Evolutionary conservation across 2,888 invertebrate species (phyloP).

Genomic region (Lysandra bellargus): DNA sequence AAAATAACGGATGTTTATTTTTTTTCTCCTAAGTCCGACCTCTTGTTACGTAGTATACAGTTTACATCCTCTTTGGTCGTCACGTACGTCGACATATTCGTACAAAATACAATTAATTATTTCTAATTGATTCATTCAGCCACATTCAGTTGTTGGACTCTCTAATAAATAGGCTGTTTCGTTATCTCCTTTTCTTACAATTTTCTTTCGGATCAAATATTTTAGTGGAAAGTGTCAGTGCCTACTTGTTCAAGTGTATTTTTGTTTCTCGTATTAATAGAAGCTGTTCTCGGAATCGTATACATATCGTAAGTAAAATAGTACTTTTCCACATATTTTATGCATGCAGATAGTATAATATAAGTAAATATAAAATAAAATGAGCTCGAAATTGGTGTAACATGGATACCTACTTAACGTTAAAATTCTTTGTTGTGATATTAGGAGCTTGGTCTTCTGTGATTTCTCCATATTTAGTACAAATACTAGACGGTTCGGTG

Average conservation of each 20-base stretch:
- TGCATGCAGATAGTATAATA: not conserved
- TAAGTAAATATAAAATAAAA: not conserved
- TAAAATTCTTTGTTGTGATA: not conserved
- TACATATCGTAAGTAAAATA: conserved; percentile 36
- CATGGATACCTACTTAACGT: not conserved
- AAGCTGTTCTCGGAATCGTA: conserved; percentile 36
- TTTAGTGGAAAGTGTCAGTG: conserved; percentile 43
- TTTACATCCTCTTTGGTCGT: too few relatives aligned
- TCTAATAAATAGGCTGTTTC: conserved; percentile 36
- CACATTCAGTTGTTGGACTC: conserved; percentile 38
- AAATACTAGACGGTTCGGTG: not conserved
- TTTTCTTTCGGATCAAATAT: conserved; percentile 38
- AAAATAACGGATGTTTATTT: too few relatives aligned
- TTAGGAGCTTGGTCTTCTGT: not conserved
- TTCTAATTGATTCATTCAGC: conserved; percentile 34
- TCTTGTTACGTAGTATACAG: too few relatives aligned
- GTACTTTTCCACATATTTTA: conserved; percentile 18
- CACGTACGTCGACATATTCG: not conserved
- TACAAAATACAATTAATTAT: not conserved
- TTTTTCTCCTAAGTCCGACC: too few relatives aligned
- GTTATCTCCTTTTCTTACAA: conserved; percentile 12
- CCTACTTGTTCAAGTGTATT: conserved; percentile 37
- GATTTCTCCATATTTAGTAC: not conserved
- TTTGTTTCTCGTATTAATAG: conserved; percentile 38
- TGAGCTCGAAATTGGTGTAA: not conserved